Percentiles rank a stretch among this genome's conserved stretches.
Evolutionary conservation across 64 coral and sea anemone genomes (phyloP).

Genomic region (Montipora efflorescens): DNA sequence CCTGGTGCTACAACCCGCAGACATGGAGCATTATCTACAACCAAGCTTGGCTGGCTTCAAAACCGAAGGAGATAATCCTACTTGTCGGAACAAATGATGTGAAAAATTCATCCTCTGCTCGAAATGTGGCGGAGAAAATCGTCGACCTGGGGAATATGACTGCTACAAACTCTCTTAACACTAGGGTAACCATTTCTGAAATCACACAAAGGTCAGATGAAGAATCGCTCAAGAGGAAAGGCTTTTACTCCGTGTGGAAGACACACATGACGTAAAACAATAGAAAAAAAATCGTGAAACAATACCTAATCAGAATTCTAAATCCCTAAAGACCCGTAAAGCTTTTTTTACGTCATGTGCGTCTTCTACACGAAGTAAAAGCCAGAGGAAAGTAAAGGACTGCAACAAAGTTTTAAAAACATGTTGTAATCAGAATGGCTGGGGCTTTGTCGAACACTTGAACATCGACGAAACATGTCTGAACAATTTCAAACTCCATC

Average conservation of each 20-base stretch:
- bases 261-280: too few relatives aligned
- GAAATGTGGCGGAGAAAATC: slow-evolving; percentile 14
- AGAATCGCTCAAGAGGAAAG: slow-evolving; percentile 7
- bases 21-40: not conserved
- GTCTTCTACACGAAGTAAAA: too few relatives aligned
- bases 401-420: slow-evolving; percentile 36
- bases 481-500: slow-evolving; percentile 51
- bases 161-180: slow-evolving; percentile 20
- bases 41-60: not conserved
- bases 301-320: too few relatives aligned
- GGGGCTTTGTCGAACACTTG: not conserved
- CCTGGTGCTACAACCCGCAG: not conserved
- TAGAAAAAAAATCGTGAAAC: too few relatives aligned
- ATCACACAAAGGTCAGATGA: slow-evolving; percentile 30
- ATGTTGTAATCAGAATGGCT: not conserved
- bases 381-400: slow-evolving; percentile 3
- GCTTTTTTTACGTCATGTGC: too few relatives aligned
- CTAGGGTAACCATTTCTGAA: slow-evolving; percentile 8
- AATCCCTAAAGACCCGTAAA: too few relatives aligned
- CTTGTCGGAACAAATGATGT: too few relatives aligned
- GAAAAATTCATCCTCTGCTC: not conserved
- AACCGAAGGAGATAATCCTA: slow-evolving; percentile 39
- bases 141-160: slow-evolving; percentile 6
- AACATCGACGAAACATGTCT: slow-evolving; percentile 50
- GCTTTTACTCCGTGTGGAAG: too few relatives aligned